Evolutionary conservation across 2,797 vertebrate genomes (phyloP), one percentile per base, ranked within the genome.

Genomic region (Neoniphon sammara): DNA sequence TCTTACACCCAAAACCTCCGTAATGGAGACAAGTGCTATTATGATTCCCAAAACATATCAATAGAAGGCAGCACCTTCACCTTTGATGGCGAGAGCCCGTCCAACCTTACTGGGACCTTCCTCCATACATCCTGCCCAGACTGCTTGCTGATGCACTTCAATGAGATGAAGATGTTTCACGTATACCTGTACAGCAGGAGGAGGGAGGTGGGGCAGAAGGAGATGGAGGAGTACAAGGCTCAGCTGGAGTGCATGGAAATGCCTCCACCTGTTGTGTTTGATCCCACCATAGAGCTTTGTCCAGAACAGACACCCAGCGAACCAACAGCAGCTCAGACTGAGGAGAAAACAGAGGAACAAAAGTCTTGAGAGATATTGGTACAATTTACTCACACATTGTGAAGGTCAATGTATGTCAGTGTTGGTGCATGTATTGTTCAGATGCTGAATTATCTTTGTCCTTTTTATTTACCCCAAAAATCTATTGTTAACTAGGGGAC

Each of bases 161-260:
- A 4, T 20, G 78, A 88, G 5, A 54, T 0, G 0, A 73, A 3
- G 44, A 83, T 79, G 64, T 1, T 0, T 0, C 87, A 92, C 52
- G 0, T 89, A 56, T 89, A 89, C 67, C 77, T 92, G 65, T 63
- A 90, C 63, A 91, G 91, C 39, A 85, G 73, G 56, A 87, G 85
- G 66, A 82, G 86, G 18, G 54, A 75, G 70, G 36, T 87, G 75
- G 80, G 60, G 71, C 61, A 23, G 42, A 34, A n/a, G 46, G 86
- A 85, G 75, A 70, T 86, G 86, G 74, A 82, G 52, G 87, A 89
- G 87, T 91, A 90, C 75, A 79, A 0, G 65, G 78, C 64, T 73
- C 89, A 91, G 83, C 73, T 89, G 57, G n/a, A 1, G 31, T 92
- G 88, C 69, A 39, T 60, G 42, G 53, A 64, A n/a, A 82, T 89